Conservation (phyloP, 2,888 invertebrate species). For the Automeris io region DNA sequence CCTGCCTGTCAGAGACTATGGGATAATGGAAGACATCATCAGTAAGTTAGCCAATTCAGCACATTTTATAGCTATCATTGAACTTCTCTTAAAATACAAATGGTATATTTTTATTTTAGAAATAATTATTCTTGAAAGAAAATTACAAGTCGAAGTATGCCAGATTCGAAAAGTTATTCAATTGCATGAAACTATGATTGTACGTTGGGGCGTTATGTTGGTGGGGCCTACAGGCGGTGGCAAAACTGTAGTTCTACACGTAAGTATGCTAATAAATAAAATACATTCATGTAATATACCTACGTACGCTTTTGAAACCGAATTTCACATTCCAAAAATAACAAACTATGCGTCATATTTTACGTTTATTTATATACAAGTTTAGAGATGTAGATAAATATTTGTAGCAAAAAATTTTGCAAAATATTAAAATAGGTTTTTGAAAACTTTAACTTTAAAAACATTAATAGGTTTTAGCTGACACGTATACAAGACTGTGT, state of each 20-base stretch:
- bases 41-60: slow-evolving; percentile 30
- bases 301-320: no score
- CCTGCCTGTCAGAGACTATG: slow-evolving; percentile 88
- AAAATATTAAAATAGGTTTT: background rate
- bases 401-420: no score
- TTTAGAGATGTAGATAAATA: no score
- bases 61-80: background rate
- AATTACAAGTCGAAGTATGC: slow-evolving; percentile 80
- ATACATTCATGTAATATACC: no score
- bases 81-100: slow-evolving; percentile 39
- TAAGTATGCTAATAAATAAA: no score
- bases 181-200: slow-evolving; percentile 92
- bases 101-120: slow-evolving; percentile 25
- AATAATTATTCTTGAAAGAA: slow-evolving; percentile 70
- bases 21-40: slow-evolving; percentile 82
- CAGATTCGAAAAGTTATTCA: slow-evolving; percentile 88
- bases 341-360: no score
- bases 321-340: no score
- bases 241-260: slow-evolving; percentile 85
- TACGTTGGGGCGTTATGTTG: slow-evolving; percentile 94
- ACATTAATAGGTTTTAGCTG: slow-evolving; percentile 78
- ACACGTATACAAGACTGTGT: slow-evolving; percentile 81
- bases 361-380: no score
- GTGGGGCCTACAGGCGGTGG: slow-evolving; percentile 94
- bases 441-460: background rate